Conservation (phyloP, 2,888 invertebrate species). For the Pachycephus smyrnensis region DNA sequence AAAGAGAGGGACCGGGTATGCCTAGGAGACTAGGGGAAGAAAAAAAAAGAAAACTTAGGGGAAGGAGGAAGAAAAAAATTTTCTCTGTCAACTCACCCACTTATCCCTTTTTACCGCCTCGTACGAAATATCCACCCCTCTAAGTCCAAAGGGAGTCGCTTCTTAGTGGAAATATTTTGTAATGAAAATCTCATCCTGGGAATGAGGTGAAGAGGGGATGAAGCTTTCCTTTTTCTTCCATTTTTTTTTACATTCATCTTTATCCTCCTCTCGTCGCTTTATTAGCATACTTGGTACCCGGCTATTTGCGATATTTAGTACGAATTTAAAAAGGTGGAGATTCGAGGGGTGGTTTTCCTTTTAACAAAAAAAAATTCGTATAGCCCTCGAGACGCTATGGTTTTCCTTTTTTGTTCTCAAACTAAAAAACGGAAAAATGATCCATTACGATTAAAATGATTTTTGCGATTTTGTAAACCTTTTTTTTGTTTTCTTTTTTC, state of each 20-base stretch:
- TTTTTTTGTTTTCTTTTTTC: background rate
- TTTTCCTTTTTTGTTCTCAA: too few species aligned
- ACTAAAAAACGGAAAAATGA: too few species aligned
- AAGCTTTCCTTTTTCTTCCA: too few species aligned
- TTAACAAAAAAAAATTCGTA: too few species aligned
- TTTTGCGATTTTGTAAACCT: too few species aligned
- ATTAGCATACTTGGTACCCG: background rate
- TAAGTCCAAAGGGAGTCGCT: background rate
- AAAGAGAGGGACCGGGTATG: background rate
- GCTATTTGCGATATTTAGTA: background rate
- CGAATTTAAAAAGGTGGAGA: background rate
- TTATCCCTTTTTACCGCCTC: background rate
- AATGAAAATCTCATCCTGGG: too few species aligned
- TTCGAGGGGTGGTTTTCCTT: background rate
- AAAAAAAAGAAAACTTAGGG: background rate
- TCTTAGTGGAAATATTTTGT: background rate
- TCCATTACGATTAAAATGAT: too few species aligned
- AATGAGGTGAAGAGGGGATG: too few species aligned
- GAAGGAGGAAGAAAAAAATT: background rate
- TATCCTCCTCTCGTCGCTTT: too few species aligned
- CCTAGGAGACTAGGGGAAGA: too few species aligned
- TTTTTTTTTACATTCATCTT: background rate
- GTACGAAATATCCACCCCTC: background rate
- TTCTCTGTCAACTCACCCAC: background rate
- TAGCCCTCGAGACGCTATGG: too few species aligned